Percentiles rank a stretch among this genome's conserved stretches.
Conservation (phyloP, 2,888 invertebrate genomes). For the Dryobotodes eremita region DNA sequence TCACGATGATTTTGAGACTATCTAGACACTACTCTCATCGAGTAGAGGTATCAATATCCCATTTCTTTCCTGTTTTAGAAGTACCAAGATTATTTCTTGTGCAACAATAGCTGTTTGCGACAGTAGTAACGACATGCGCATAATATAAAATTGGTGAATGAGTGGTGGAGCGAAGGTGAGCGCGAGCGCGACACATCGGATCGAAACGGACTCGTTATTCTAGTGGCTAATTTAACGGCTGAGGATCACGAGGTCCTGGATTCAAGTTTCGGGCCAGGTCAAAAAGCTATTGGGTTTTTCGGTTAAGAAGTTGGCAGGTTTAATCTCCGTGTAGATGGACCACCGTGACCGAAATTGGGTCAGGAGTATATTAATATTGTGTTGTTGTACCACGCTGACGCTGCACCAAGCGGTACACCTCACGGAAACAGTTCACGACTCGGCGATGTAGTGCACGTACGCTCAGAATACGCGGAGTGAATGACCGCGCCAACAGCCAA, state of each 20-base stretch:
- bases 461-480: constrained; percentile 57
- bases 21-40: background rate
- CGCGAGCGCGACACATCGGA: too few species aligned
- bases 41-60: background rate
- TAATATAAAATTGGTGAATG: background rate
- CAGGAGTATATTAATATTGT: background rate
- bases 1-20: too few species aligned
- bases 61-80: background rate
- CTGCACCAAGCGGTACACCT: background rate
- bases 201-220: too few species aligned
- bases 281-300: background rate
- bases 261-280: background rate
- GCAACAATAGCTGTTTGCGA: background rate
- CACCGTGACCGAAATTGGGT: background rate
- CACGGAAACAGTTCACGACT: constrained; percentile 7
- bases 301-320: too few species aligned
- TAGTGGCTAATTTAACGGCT: background rate
- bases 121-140: constrained; percentile 9
- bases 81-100: background rate
- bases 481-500: constrained; percentile 53
- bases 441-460: constrained; percentile 10
- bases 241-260: background rate
- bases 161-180: background rate
- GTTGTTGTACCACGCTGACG: background rate
- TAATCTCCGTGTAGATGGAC: background rate